phyloP scores from a whole-genome alignment of 2,888 invertebrate genomes.

The Sphinx pinastri region DNA sequence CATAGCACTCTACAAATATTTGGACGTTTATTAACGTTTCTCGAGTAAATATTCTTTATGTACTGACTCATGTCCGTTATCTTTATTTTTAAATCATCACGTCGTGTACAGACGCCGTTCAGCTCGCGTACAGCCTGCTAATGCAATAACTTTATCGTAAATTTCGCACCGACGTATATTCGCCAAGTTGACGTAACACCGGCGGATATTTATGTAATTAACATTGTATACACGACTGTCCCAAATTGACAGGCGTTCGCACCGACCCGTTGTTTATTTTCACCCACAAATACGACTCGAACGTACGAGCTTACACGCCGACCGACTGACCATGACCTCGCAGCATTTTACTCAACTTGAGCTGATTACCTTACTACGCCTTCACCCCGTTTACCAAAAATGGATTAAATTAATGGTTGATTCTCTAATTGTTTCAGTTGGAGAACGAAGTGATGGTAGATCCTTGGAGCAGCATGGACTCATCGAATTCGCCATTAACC shows the following conservation, averaged over 20 bases:
- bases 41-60: conserved; percentile 5
- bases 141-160: conserved; percentile 19
- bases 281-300: conserved; percentile 53
- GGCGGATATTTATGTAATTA: conserved; percentile 23
- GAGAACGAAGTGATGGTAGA: conserved; percentile 84
- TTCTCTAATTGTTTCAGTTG: conserved; percentile 77
- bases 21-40: not conserved
- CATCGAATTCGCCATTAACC: conserved; percentile 80
- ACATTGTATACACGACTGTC: conserved; percentile 21
- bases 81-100: conserved; percentile 16
- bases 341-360: conserved; percentile 49
- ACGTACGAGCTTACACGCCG: conserved; percentile 35
- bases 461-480: conserved; percentile 84
- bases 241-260: conserved; percentile 17
- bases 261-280: conserved; percentile 42
- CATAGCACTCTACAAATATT: conserved; percentile 7
- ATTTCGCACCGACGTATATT: conserved; percentile 17
- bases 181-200: conserved; percentile 18
- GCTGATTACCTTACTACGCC: conserved; percentile 57
- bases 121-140: conserved; percentile 11
- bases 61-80: conserved; percentile 15
- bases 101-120: conserved; percentile 9
- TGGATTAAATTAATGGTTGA: conserved; percentile 40
- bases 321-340: conserved; percentile 18
- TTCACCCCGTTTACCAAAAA: conserved; percentile 55